phyloP scores from a whole-genome alignment of 2,113 vertebrate species.

The Etheostoma cragini region DNA sequence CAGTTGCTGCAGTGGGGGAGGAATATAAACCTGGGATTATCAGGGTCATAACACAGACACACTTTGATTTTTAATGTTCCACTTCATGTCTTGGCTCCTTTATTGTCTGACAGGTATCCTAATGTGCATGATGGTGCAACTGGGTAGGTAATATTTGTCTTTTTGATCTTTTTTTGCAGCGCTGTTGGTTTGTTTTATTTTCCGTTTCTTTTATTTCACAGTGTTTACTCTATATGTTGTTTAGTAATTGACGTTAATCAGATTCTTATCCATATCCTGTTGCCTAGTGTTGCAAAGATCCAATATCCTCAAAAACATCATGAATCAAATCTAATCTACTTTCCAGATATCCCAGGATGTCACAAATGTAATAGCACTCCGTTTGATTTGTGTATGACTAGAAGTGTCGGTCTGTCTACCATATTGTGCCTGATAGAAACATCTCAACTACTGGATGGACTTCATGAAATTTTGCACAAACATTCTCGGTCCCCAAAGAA shows the following conservation, averaged over 20 bases:
- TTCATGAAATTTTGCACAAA: background rate
- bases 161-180: background rate
- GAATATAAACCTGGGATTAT: slow-evolving; percentile 26
- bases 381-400: background rate
- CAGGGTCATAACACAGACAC: slow-evolving; percentile 25
- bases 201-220: background rate
- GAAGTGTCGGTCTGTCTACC: background rate
- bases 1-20: slow-evolving; percentile 20
- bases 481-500: background rate
- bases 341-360: background rate
- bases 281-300: slow-evolving; percentile 2
- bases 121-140: background rate
- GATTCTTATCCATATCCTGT: slow-evolving; percentile 10
- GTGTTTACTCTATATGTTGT: background rate
- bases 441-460: too few species aligned
- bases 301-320: slow-evolving; percentile 3
- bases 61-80: slow-evolving; percentile 21
- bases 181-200: background rate
- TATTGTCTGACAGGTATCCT: slow-evolving; percentile 3
- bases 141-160: background rate
- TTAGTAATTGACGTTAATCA: slow-evolving; percentile 6
- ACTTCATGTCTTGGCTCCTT: background rate
- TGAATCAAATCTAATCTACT: slow-evolving; percentile 14
- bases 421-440: background rate
- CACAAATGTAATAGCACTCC: background rate